Base-by-base conservation (phyloP, 30 jellyfish, hydroid and myxozoan species). In the Euphysa ruthae region DNA sequence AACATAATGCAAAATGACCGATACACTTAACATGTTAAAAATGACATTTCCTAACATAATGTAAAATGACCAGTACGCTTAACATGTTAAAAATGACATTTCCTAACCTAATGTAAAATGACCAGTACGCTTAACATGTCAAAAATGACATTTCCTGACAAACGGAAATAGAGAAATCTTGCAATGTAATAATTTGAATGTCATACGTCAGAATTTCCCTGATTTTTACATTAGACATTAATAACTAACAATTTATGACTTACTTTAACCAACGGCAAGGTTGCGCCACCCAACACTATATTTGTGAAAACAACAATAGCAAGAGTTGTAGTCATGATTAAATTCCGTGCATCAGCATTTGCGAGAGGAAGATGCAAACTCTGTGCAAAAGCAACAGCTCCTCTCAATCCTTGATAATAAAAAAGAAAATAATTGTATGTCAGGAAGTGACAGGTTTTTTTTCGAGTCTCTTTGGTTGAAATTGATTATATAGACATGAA, bases 361-460 rank as follows among this genome's bases (percentile, higher is more conserved):
- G 85, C 85, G 46, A 85, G 24, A 8, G 96, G 96, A 20, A 85
- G 31, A 64, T 85, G 93, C 19, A 85, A 75, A 81, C 96, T 85
- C 73, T 85, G 96, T 7, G 96, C 96, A 35, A 65, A 85, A 8
- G 96, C 96, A 71, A 85, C 96, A 32, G 96, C 94, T 4, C 96
- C 96, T 42, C 96, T 80, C 32, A 85, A 74, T 19, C 96, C 96
- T 85, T 16, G 16, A 15, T 34, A 13, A 57, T 1, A 34, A 12
- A 6, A 46, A 46, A 46, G 12, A 38, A 38, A 8, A 38, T 38
- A 38, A 8, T 8, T 38, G n/a, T 38, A 38, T 8, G 27, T 15
- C 21, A 10, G 27, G 12, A 38, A 38, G n/a, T 38, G n/a, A 51
- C 16, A 10, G 16, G 21, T 51, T 6, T 15, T 15, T 51, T 24